A percentile compares a stretch with the other conserved stretches of the same genome.
phyloP scores from a whole-genome alignment of 1,140 invertebrate genomes.

The Aphelenchoides fujianensis region DNA sequence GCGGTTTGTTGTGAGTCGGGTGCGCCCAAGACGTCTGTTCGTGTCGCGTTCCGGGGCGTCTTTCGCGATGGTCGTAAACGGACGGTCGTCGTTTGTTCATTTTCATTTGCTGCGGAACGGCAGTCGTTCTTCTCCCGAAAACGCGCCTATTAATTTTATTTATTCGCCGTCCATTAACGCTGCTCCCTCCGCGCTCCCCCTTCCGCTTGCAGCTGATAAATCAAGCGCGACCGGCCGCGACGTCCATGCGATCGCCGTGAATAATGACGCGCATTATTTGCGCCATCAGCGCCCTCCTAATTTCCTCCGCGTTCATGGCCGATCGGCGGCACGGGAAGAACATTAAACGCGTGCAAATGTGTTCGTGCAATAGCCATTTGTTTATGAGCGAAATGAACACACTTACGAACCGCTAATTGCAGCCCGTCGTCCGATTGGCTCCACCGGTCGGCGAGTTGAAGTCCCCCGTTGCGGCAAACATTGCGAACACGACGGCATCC shows the following conservation, averaged over 20 bases:
- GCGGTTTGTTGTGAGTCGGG: background rate
- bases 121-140: conserved; percentile 4
- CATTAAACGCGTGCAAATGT: too few species aligned
- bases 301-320: too few species aligned
- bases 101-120: background rate
- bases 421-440: too few species aligned
- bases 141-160: conserved; percentile 3
- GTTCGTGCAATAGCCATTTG: too few species aligned
- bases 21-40: background rate
- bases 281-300: too few species aligned
- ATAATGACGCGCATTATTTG: too few species aligned
- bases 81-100: background rate
- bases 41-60: background rate
- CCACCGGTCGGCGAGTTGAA: too few species aligned
- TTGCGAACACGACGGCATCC: conserved; percentile 17
- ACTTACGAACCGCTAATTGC: too few species aligned
- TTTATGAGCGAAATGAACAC: too few species aligned
- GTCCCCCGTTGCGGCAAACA: too few species aligned
- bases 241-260: background rate
- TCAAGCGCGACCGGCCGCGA: background rate
- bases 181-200: background rate
- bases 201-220: background rate
- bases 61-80: conserved; percentile 2
- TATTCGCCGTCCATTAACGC: background rate
- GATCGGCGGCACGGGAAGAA: too few species aligned